Evolutionary conservation across 2,888 invertebrate species (phyloP).

Genomic region (Megamerina dolium): DNA sequence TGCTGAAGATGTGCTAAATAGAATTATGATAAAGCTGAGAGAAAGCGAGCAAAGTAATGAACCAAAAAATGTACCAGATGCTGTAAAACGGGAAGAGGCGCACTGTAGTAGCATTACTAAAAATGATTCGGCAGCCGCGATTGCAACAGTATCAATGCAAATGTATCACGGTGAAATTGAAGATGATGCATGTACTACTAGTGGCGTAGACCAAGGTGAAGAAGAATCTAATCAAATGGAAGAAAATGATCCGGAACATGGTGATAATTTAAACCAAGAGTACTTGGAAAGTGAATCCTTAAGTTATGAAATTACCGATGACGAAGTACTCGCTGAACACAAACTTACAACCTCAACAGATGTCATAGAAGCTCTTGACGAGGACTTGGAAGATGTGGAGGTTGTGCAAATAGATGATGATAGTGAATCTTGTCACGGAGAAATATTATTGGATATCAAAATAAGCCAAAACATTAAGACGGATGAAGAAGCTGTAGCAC

Average conservation of each 20-base stretch:
- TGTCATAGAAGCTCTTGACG: too few species aligned
- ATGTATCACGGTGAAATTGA: not conserved
- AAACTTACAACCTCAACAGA: too few species aligned
- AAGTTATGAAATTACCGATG: too few species aligned
- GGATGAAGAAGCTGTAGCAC: too few species aligned
- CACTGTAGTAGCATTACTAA: not conserved
- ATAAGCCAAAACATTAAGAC: not conserved
- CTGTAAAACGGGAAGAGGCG: not conserved
- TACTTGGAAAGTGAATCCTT: too few species aligned
- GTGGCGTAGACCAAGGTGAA: not conserved
- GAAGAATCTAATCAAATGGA: not conserved
- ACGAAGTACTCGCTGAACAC: too few species aligned
- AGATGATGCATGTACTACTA: not conserved
- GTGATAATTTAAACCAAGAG: too few species aligned
- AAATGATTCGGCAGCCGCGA: not conserved
- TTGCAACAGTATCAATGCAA: not conserved
- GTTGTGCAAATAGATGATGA: not conserved
- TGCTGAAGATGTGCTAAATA: conserved; percentile 16
- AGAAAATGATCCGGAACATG: not conserved
- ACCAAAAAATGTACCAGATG: not conserved
- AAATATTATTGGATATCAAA: not conserved
- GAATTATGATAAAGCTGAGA: conserved; percentile 7
- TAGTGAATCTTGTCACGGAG: not conserved
- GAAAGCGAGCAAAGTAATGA: not conserved
- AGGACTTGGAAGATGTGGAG: not conserved